These are phyloP conservation scores for Drosophila arawakana DNA, from an alignment of 1,140 invertebrate species.

Conservation along the genomic window DNA sequence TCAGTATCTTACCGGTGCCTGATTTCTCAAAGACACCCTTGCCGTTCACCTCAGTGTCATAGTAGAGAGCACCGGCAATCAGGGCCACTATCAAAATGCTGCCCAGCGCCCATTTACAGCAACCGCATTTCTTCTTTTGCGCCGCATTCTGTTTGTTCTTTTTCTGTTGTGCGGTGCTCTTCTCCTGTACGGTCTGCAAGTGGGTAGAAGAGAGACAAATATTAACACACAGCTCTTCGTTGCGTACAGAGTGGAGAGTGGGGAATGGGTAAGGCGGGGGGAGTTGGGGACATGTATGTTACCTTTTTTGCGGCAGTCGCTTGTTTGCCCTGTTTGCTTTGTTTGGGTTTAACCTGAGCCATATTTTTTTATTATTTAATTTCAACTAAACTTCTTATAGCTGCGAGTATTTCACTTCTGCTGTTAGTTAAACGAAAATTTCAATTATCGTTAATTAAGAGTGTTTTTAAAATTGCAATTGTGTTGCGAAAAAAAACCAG, in stretches of 20 bases:
- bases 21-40: constrained; percentile 82
- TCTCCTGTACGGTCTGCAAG: constrained; percentile 69
- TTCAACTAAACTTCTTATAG: constrained; percentile 60
- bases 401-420: constrained; percentile 59
- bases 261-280: background rate
- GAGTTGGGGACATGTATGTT: constrained; percentile 19
- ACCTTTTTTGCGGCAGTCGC: constrained; percentile 73
- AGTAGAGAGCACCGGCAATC: constrained; percentile 84
- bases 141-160: constrained; percentile 70
- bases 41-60: constrained; percentile 81
- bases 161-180: constrained; percentile 79
- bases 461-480: constrained; percentile 18
- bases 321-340: constrained; percentile 82
- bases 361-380: constrained; percentile 60
- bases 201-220: background rate
- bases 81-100: constrained; percentile 85
- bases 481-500: constrained; percentile 28
- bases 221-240: constrained; percentile 1
- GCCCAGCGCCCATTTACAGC: constrained; percentile 86
- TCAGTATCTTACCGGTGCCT: constrained; percentile 86
- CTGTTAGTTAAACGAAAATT: constrained; percentile 39
- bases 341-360: constrained; percentile 84
- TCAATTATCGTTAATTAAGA: constrained; percentile 32
- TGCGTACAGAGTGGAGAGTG: background rate
- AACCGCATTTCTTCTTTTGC: constrained; percentile 83